Percentiles rank a stretch among this genome's conserved stretches.
These are phyloP conservation scores for Oscarella lobularis DNA, from an alignment of 37 sponge, comb jelly and placozoan genomes.

Conservation along the genomic window DNA sequence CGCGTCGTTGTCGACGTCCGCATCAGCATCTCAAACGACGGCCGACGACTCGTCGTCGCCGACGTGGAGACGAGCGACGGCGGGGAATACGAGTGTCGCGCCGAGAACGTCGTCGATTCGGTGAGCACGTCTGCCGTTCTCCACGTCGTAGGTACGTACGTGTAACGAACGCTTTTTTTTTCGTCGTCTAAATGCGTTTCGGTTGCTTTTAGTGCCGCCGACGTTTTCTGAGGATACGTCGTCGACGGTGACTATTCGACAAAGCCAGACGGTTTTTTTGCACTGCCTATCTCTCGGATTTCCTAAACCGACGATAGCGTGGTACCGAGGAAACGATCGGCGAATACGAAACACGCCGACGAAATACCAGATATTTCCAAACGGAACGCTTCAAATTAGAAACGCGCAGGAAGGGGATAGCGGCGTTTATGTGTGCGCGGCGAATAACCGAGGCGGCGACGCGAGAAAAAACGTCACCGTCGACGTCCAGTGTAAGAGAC, in stretches of 20 bases:
- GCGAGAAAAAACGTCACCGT: not conserved
- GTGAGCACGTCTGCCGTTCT: not conserved
- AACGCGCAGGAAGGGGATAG: not conserved
- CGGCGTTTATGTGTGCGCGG: not conserved
- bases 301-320: not conserved
- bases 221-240: too few relatives aligned
- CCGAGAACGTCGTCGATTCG: not conserved
- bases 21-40: not conserved
- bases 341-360: not conserved
- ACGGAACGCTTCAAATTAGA: not conserved
- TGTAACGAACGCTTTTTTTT: too few relatives aligned
- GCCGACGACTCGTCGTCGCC: not conserved
- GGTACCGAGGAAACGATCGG: not conserved
- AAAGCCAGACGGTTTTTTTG: not conserved
- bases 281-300: not conserved
- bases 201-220: too few relatives aligned
- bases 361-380: not conserved
- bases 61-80: not conserved
- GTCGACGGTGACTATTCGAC: not conserved
- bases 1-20: not conserved
- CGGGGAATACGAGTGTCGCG: not conserved
- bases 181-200: too few relatives aligned
- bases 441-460: not conserved
- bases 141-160: not conserved
- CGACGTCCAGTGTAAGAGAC: not conserved